Evolutionary conservation across 2,113 vertebrate species (phyloP), one percentile per base, ranked within the genome.

Genomic region (Cinclus cinclus): DNA sequence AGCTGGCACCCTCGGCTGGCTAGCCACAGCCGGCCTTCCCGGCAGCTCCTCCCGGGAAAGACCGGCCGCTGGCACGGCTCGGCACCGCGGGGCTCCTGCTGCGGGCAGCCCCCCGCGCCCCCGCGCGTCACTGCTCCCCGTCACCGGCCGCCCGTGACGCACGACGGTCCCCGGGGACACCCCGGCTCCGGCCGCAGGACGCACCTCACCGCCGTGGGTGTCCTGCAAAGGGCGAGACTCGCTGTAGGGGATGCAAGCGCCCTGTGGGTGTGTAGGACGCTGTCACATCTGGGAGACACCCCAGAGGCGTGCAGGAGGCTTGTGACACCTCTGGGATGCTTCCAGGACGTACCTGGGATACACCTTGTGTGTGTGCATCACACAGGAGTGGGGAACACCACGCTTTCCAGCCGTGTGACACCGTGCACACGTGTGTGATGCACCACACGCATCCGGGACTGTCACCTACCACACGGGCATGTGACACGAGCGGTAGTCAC

Each of bases 401-500:
- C 30, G 1, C 35, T 49, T 7, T 2, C 18, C 69, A 15, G 50
- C 18, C 2, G 4, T 46, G 81, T 22, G 39, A 62, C 56, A 21
- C 39, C 10, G 1, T 1, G 25, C 37, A 14, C 44, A 28, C 3
- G 4, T 1, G 18, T 19, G 49, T 4, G 28, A 46, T 2, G 4
- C 15, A 3, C n/a, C 46, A 7, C 28, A 5, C 2, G 0, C 30
- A 4, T 0, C 9, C 18, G 15, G 41, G 24, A 2, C 25, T 63
- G 49, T 21, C n/a, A 24, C 30, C 50, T 4, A 2, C 28, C 55
- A 13, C 28, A 7, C 0, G 2, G 30, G n/a, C 2, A 2, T 12
- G 53, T n/a, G n/a, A n/a, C 60, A 37, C 7, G 4, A 0, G 44
- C 33, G 67, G 25, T 42, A 33, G 5, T 17, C 22, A 16, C 13